Percentiles rank a stretch among this genome's conserved stretches.
phyloP scores from a whole-genome alignment of 2,113 vertebrate genomes.

The Acrocephalus kingi region DNA sequence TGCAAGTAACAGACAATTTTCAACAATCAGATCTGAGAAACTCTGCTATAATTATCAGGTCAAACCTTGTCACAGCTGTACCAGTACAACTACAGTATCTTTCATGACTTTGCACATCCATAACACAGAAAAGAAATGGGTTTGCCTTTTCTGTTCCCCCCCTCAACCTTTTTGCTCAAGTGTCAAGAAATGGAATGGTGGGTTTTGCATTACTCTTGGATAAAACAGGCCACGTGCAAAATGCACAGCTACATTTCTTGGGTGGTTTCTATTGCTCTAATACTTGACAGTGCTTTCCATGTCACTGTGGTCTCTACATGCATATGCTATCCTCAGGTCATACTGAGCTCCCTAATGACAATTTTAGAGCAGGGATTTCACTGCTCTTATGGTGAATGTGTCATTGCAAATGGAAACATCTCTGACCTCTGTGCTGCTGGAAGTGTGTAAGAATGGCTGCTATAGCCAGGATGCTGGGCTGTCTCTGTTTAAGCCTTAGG shows the following conservation, averaged over 20 bases:
- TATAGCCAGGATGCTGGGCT: neutral
- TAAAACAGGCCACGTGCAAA: neutral
- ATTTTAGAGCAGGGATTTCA: neutral
- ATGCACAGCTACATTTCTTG: neutral
- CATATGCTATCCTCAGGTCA: neutral
- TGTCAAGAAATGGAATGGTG: neutral
- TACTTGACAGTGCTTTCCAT: neutral
- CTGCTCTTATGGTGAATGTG: neutral
- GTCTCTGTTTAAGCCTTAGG: neutral
- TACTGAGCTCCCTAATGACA: neutral
- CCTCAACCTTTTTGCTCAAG: neutral
- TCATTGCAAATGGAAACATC: neutral
- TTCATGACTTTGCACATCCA: neutral
- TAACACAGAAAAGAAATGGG: neutral
- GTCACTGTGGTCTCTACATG: neutral
- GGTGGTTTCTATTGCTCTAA: neutral
- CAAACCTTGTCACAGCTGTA: neutral
- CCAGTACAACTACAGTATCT: neutral
- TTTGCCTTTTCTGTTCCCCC: neutral
- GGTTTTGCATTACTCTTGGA: neutral
- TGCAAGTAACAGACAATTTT: neutral
- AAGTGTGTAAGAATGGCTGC: neutral
- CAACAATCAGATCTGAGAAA: neutral
- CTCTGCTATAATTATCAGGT: neutral
- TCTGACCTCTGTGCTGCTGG: neutral